phyloP scores from a whole-genome alignment of 2,888 invertebrate species.

The Helleia helle region DNA sequence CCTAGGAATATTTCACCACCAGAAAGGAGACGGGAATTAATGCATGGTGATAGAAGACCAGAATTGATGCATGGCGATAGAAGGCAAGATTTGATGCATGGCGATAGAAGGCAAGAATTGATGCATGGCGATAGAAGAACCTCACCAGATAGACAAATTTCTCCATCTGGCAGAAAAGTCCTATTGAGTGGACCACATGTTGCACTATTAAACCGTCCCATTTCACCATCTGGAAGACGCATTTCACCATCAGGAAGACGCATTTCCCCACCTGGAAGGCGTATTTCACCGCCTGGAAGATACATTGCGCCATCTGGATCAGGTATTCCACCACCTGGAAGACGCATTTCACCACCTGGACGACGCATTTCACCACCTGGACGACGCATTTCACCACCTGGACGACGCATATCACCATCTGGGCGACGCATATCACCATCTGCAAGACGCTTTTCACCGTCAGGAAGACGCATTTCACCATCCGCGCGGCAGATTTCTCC shows the following conservation, averaged over 20 bases:
- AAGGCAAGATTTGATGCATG: conserved; percentile 8
- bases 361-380: conserved; percentile 15
- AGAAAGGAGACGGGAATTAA: conserved; percentile 1
- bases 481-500: conserved; percentile 22
- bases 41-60: too few species aligned
- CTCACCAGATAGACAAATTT: too few species aligned
- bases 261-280: conserved; percentile 9
- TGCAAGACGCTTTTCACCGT: conserved; percentile 16
- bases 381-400: conserved; percentile 9
- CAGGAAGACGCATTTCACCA: conserved; percentile 20
- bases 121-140: conserved; percentile 14
- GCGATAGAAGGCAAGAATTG: too few species aligned
- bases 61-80: conserved; percentile 14
- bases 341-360: too few species aligned
- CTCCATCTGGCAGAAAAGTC: conserved; percentile 13
- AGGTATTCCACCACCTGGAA: neutral
- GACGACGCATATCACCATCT: conserved; percentile 22
- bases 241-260: conserved; percentile 15
- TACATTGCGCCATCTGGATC: neutral
- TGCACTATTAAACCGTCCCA: too few species aligned
- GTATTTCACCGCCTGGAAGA: conserved; percentile 17
- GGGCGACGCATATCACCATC: conserved; percentile 20
- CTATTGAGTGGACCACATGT: conserved; percentile 11
- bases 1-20: conserved; percentile 13
- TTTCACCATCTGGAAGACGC: conserved; percentile 9